phyloP scores from a whole-genome alignment of 1,140 invertebrate species.

The Aphelinus atriplicis region DNA sequence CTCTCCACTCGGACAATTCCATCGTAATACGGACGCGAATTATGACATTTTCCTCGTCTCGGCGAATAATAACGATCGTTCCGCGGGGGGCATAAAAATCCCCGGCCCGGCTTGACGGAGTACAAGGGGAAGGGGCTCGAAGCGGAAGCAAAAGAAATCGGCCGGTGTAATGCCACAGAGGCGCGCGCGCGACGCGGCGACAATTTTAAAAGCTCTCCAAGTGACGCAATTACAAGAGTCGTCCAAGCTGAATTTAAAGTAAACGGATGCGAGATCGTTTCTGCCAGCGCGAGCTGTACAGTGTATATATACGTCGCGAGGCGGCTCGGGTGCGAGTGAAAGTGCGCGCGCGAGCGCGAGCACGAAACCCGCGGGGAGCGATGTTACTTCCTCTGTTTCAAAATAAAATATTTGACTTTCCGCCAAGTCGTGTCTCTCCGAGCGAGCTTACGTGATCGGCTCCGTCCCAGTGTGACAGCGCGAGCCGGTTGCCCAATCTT shows the following conservation, averaged over 20 bases:
- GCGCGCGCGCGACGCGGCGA: neutral
- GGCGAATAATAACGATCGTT: too few relatives aligned
- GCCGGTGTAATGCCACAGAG: too few relatives aligned
- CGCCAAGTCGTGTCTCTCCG: neutral
- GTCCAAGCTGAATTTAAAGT: constrained; percentile 27
- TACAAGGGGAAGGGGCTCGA: too few relatives aligned
- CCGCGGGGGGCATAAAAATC: too few relatives aligned
- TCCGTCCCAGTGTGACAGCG: constrained; percentile 12
- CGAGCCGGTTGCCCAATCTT: constrained; percentile 41
- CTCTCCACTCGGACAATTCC: too few relatives aligned
- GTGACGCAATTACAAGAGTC: constrained; percentile 25
- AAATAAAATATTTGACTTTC: constrained; percentile 49
- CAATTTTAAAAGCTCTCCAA: too few relatives aligned
- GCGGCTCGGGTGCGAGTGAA: constrained; percentile 20
- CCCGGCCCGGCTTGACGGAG: too few relatives aligned
- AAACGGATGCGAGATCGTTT: constrained; percentile 18
- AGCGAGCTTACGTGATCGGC: constrained; percentile 28
- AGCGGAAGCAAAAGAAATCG: too few relatives aligned
- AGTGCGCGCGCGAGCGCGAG: neutral
- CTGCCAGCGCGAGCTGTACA: neutral
- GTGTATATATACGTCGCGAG: too few relatives aligned
- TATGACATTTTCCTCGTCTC: too few relatives aligned
- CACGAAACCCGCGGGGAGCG: constrained; percentile 27
- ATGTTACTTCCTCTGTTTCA: constrained; percentile 57
- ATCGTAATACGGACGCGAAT: too few relatives aligned